Evolutionary conservation across 2,888 invertebrate species (phyloP), one percentile per base, ranked within the genome.

Genomic region (Eulithis prunata): DNA sequence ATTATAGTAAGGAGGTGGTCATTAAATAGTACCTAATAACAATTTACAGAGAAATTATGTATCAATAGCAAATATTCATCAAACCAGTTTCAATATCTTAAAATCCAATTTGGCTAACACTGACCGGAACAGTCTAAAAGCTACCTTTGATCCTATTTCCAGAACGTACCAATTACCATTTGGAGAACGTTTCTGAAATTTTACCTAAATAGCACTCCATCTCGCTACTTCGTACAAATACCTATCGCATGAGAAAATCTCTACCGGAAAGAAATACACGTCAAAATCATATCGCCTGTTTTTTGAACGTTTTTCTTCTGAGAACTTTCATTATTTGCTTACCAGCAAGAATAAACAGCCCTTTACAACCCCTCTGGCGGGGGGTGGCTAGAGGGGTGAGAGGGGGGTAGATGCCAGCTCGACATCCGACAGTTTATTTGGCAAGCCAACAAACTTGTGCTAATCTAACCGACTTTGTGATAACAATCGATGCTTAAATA

Each of bases 381-480:
- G 32, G 36, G 21, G 6, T 21, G 49, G 13, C 3, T 7, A 10
- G 21, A 32, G 38, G 62, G 52, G 21, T 46, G 28, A 4, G 32
- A n/a, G 2, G 4, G 38, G 45, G 28, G 49, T 43, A 53, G 52
- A 32, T 64, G 61, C 43, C 56, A 56, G 60, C 64, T 60, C 57
- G 54, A 64, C 54, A 61, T 49, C 67, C 60, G 57, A 54, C 67
- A 61, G 64, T 68, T 61, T 64, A 64, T 68, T 57, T 55, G 63
- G 63, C 60, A 60, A 47, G 36, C 55, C 59, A 59, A 62, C 59
- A 66, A 56, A 66, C 60, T 63, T 63, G 38, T 64, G 58, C 53
- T 71, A 67, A 69, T 62, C 63, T 67, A 57, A 64, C 67, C 53
- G 52, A 65, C 60, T 68, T 70, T 53, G 69, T 70, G 69, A 69